phyloP scores from a whole-genome alignment of 1,140 invertebrate species.

The Apocrypta bakeri region DNA sequence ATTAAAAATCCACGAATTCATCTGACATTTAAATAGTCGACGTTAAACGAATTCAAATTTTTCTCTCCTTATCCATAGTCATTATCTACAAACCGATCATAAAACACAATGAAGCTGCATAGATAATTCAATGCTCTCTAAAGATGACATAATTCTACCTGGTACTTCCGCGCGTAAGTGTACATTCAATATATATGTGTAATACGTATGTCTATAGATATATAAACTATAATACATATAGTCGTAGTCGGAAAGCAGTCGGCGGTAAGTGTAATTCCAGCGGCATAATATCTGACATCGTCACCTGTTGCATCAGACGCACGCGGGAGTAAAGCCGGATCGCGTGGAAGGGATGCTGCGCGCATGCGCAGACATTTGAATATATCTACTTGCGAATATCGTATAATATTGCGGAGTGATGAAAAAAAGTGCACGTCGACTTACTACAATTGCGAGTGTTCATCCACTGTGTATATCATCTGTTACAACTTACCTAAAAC shows the following conservation, averaged over 20 bases:
- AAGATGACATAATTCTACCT: background rate
- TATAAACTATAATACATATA: too few relatives aligned
- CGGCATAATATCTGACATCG: slow-evolving; percentile 20
- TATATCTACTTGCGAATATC: too few relatives aligned
- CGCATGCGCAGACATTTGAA: background rate
- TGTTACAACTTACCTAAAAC: too few relatives aligned
- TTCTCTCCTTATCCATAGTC: too few relatives aligned
- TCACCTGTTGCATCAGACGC: slow-evolving; percentile 38
- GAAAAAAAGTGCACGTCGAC: background rate
- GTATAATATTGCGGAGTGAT: background rate
- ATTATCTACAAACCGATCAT: too few relatives aligned
- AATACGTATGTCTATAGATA: background rate
- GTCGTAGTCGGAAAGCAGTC: background rate
- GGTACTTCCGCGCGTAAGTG: background rate
- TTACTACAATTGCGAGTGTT: too few relatives aligned
- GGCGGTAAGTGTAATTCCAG: background rate
- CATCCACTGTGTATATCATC: too few relatives aligned
- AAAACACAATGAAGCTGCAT: too few relatives aligned
- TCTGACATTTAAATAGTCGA: too few relatives aligned
- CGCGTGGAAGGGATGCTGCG: background rate
- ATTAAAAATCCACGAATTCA: too few relatives aligned
- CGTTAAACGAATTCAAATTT: too few relatives aligned
- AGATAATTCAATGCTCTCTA: background rate
- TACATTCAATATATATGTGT: background rate
- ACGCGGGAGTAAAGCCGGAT: background rate